Evolutionary conservation across 2,797 vertebrate species (phyloP).

Genomic region (Heterohyrax brucei): DNA sequence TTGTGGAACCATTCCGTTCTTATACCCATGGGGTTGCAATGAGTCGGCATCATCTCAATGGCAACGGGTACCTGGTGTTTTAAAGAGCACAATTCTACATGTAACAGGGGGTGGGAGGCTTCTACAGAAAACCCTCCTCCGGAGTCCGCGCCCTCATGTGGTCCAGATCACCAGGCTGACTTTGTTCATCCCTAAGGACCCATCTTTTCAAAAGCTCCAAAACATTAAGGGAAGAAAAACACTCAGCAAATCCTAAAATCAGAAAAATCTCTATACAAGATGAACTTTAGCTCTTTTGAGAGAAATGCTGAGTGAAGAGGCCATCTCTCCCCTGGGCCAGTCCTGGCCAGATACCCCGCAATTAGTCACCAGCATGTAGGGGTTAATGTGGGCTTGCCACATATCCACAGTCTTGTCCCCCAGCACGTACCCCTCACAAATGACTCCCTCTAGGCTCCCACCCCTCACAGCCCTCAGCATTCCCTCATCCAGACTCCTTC

Average conservation of each 20-base stretch:
- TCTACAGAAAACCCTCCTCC: background rate
- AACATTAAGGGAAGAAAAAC: background rate
- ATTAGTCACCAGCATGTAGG: too few species aligned
- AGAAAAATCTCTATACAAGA: fast-evolving
- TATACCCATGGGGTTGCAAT: too few species aligned
- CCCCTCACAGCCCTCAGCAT: fast-evolving
- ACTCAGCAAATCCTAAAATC: background rate
- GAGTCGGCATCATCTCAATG: too few species aligned
- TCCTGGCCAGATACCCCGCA: background rate
- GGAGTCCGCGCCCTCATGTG: background rate
- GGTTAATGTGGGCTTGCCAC: fast-evolving
- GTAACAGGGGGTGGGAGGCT: background rate
- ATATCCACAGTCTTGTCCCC: background rate
- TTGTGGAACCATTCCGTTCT: too few species aligned
- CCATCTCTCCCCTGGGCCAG: background rate
- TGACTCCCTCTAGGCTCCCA: fast-evolving
- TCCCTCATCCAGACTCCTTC: background rate
- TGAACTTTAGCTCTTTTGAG: background rate
- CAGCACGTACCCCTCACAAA: background rate
- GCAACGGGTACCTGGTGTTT: background rate
- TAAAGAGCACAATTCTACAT: background rate
- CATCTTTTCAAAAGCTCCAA: slow-evolving; percentile 3
- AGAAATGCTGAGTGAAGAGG: background rate
- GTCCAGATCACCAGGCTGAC: fast-evolving
- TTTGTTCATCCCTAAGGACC: background rate